Evolutionary conservation across 2,113 vertebrate species (phyloP).

Genomic region (Mola mola): DNA sequence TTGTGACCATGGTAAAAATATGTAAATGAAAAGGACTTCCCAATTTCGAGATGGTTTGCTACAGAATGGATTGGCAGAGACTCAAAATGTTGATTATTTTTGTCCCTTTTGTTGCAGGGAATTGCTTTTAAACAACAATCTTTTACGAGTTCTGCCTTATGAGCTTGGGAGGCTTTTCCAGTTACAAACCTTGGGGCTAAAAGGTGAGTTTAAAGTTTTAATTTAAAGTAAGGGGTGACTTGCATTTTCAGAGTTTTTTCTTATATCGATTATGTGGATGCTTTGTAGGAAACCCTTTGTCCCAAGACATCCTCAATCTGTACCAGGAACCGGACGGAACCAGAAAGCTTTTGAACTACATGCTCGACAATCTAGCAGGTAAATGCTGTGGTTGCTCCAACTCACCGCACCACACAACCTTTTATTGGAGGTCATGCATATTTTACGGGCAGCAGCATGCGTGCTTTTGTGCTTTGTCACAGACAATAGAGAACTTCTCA

Average conservation of each 20-base stretch:
- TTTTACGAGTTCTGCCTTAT: slow-evolving; percentile 99
- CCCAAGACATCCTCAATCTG: slow-evolving; percentile 97
- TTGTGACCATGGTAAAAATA: not conserved
- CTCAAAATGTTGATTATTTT: not conserved
- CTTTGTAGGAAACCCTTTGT: slow-evolving; percentile 96
- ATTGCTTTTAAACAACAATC: slow-evolving; percentile 99
- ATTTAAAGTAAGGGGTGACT: not conserved
- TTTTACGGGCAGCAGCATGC: not conserved
- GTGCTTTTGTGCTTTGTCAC: slow-evolving; percentile 9
- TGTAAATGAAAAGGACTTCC: not conserved
- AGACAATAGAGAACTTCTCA: not conserved
- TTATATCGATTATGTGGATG: not conserved
- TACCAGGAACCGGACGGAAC: slow-evolving; percentile 98
- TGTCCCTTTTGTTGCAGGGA: slow-evolving; percentile 85
- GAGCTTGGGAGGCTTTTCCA: slow-evolving; percentile 99
- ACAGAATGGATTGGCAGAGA: not conserved
- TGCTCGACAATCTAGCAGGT: slow-evolving; percentile 98
- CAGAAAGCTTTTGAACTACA: slow-evolving; percentile 98
- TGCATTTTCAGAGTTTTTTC: not conserved
- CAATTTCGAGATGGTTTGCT: not conserved
- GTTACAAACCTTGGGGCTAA: slow-evolving; percentile 96
- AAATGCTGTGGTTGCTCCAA: not conserved
- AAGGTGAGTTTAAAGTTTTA: slow-evolving; percentile 82
- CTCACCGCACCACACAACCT: too few species aligned
- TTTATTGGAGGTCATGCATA: slow-evolving; percentile 7